Percentiles rank a stretch among this genome's conserved stretches.
These are phyloP conservation scores for Tapirus terrestris DNA, from an alignment of 2,113 vertebrate species.

Conservation along the genomic window DNA sequence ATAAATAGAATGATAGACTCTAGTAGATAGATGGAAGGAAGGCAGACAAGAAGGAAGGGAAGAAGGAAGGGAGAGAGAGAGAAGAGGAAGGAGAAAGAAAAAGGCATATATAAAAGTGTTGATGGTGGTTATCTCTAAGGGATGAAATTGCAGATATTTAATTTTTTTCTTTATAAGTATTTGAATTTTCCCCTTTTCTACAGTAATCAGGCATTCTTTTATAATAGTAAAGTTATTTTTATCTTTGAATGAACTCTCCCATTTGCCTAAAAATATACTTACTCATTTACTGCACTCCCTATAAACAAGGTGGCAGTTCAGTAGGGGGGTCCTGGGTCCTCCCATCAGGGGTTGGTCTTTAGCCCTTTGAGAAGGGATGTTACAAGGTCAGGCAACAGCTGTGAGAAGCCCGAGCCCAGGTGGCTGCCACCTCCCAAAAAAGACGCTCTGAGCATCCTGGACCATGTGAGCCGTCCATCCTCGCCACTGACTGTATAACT, in stretches of 20 bases:
- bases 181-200: slow-evolving; percentile 47
- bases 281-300: neutral
- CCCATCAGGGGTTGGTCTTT: neutral
- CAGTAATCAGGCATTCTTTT: neutral
- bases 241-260: slow-evolving; percentile 16
- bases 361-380: neutral
- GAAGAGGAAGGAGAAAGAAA: neutral
- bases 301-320: neutral
- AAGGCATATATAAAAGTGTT: neutral
- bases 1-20: neutral
- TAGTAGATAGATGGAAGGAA: neutral
- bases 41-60: too few species aligned
- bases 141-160: neutral
- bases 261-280: neutral
- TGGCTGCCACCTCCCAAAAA: neutral
- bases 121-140: neutral
- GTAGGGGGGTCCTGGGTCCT: neutral
- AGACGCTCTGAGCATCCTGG: neutral
- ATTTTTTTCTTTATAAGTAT: slow-evolving; percentile 39
- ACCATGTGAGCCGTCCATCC: neutral
- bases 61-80: too few species aligned
- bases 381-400: neutral
- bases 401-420: neutral
- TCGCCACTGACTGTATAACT: neutral
- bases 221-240: neutral